Conservation (phyloP, 2,888 invertebrate genomes). For the Elegia similella region DNA sequence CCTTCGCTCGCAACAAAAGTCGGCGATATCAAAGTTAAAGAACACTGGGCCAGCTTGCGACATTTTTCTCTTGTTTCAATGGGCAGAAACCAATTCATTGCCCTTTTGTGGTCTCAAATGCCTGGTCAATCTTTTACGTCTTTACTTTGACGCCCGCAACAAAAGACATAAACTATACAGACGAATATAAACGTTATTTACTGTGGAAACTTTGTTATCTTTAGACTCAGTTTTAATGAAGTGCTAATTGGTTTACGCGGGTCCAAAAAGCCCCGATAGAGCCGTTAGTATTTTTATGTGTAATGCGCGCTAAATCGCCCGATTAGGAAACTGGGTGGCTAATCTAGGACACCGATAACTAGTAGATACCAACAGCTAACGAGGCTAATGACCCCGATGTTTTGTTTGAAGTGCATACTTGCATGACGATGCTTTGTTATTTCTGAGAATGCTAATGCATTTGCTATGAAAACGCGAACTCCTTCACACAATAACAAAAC, state of each 20-base stretch:
- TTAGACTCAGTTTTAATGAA: neutral
- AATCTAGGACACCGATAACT: constrained; percentile 52
- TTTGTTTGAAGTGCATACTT: constrained; percentile 15
- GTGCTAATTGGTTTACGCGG: neutral
- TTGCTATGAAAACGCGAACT: neutral
- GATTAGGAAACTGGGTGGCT: constrained; percentile 33
- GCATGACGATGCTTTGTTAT: constrained; percentile 13
- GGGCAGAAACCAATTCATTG: constrained; percentile 1
- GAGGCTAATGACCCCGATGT: constrained; percentile 14
- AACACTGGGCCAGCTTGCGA: constrained; percentile 14
- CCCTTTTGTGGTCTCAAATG: neutral
- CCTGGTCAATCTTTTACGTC: neutral
- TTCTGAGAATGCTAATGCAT: constrained; percentile 5
- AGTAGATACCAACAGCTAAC: constrained; percentile 5
- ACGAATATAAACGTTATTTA: too few relatives aligned
- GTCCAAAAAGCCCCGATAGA: neutral
- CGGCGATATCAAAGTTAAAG: constrained; percentile 59
- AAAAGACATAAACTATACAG: too few relatives aligned
- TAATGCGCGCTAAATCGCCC: constrained; percentile 2
- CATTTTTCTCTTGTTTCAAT: constrained; percentile 10
- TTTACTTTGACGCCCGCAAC: neutral
- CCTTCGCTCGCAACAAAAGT: constrained; percentile 51
- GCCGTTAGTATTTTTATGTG: neutral
- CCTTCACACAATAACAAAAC: neutral
- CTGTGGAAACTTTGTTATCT: neutral